These are phyloP conservation scores for Campoletis raptor DNA, from an alignment of 2,888 invertebrate species.

Conservation along the genomic window DNA sequence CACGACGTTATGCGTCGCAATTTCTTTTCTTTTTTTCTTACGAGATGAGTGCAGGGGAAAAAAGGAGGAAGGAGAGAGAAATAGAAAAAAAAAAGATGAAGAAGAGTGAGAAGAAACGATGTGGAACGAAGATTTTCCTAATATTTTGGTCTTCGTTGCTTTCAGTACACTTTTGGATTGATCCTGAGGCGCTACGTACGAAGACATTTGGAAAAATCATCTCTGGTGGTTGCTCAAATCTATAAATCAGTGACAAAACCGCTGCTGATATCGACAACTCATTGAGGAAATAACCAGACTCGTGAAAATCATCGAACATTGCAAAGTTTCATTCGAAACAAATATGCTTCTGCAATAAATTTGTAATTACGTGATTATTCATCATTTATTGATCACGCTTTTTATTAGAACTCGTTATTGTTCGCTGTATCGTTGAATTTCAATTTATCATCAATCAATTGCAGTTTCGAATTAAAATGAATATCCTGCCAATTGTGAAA, in stretches of 20 bases:
- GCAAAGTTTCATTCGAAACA: neutral
- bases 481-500: neutral
- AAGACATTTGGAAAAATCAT: conserved; percentile 70
- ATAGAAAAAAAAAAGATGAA: too few relatives aligned
- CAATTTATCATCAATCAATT: neutral
- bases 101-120: conserved; percentile 1
- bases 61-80: neutral
- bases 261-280: conserved; percentile 19
- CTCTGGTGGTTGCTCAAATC: conserved; percentile 67
- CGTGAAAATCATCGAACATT: neutral
- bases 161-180: conserved; percentile 75
- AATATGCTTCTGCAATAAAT: neutral
- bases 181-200: conserved; percentile 66
- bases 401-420: neutral
- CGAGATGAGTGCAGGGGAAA: neutral
- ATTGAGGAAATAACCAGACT: neutral
- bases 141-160: conserved; percentile 57
- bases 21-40: conserved; percentile 35
- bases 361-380: neutral
- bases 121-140: neutral
- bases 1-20: conserved; percentile 64
- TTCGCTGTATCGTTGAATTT: neutral
- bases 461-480: neutral
- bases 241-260: conserved; percentile 66
- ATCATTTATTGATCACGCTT: neutral